phyloP scores from a whole-genome alignment of 1,140 invertebrate genomes.

The Drosophila dunni region DNA sequence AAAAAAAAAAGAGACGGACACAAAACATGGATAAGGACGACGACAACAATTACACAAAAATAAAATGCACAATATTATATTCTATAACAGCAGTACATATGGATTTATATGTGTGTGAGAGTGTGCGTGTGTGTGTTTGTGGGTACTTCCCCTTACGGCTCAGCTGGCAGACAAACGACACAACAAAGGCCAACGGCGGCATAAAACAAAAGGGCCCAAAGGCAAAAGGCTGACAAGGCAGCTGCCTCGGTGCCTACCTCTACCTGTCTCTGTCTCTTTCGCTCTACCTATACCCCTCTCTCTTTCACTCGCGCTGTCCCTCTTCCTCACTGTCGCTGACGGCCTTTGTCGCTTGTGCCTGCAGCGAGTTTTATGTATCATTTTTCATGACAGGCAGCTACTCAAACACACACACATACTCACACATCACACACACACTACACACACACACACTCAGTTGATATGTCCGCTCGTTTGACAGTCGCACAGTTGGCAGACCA shows the following conservation, averaged over 20 bases:
- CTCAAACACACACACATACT: slow-evolving; percentile 31
- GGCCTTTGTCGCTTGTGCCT: slow-evolving; percentile 22
- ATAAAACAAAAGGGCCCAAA: slow-evolving; percentile 77
- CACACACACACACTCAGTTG: slow-evolving; percentile 20
- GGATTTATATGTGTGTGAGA: background rate
- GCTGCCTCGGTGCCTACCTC: slow-evolving; percentile 50
- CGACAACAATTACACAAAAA: slow-evolving; percentile 79
- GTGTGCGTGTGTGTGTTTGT: slow-evolving; percentile 9
- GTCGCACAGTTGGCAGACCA: slow-evolving; percentile 70
- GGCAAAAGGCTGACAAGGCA: slow-evolving; percentile 74
- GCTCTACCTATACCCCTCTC: background rate
- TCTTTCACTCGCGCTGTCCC: slow-evolving; percentile 1
- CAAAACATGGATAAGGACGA: slow-evolving; percentile 47
- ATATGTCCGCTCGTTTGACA: slow-evolving; percentile 58
- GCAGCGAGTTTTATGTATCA: slow-evolving; percentile 72
- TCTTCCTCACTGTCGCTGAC: slow-evolving; percentile 6
- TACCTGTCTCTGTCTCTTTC: background rate
- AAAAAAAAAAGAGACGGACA: slow-evolving; percentile 20
- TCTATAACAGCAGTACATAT: background rate
- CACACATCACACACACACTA: slow-evolving; percentile 12
- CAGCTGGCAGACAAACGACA: slow-evolving; percentile 56
- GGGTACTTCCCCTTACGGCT: slow-evolving; percentile 35
- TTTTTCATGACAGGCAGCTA: slow-evolving; percentile 71
- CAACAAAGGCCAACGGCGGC: slow-evolving; percentile 76
- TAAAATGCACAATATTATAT: slow-evolving; percentile 82